Evolutionary conservation across 2,888 invertebrate species (phyloP).

Genomic region (Cantharis flavilabris): DNA sequence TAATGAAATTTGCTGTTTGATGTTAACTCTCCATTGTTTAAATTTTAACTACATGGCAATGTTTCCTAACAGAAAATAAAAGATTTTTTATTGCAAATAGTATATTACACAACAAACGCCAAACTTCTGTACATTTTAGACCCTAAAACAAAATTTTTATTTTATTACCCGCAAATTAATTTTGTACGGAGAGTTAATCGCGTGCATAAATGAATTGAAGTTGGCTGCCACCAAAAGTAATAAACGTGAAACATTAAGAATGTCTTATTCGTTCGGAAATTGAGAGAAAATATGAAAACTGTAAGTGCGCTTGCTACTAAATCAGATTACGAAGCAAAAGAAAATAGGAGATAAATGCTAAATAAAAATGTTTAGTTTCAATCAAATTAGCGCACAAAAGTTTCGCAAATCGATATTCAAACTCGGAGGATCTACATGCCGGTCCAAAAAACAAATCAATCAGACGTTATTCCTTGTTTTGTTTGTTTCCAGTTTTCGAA

Average conservation of each 20-base stretch:
- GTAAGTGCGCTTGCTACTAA: not conserved
- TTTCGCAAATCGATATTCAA: not conserved
- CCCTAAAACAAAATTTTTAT: too few relatives aligned
- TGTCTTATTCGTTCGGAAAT: not conserved
- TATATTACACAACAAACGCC: too few relatives aligned
- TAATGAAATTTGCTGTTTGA: too few relatives aligned
- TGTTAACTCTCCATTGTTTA: too few relatives aligned
- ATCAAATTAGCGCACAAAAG: not conserved
- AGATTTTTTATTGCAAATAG: too few relatives aligned
- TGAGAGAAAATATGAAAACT: not conserved
- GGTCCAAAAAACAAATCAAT: not conserved
- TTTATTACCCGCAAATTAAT: too few relatives aligned
- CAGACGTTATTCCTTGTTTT: not conserved
- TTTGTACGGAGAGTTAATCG: too few relatives aligned
- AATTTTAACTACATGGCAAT: too few relatives aligned
- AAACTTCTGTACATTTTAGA: too few relatives aligned
- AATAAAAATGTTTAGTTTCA: not conserved
- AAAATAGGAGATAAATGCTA: not conserved
- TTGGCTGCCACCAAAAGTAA: too few relatives aligned
- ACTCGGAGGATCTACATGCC: not conserved
- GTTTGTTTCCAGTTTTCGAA: not conserved
- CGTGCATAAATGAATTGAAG: too few relatives aligned
- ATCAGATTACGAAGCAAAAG: not conserved
- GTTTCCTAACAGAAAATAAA: too few relatives aligned
- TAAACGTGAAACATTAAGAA: not conserved